Percentiles rank a stretch among this genome's conserved stretches.
Evolutionary conservation across 2,113 vertebrate species (phyloP).

Genomic region (Neolamprologus longior): DNA sequence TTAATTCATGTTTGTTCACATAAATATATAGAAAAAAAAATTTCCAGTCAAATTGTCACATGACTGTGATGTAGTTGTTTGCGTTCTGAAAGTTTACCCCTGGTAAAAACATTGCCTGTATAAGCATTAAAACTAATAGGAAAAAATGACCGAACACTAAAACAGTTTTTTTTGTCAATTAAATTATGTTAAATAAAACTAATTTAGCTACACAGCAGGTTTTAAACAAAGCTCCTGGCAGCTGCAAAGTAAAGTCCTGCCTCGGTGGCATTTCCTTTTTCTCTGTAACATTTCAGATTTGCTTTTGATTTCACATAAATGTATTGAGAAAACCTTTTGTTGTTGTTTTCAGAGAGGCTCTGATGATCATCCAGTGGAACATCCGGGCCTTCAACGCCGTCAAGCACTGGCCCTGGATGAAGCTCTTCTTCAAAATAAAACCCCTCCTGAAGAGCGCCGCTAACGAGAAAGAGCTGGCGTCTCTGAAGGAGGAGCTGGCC

Average conservation of each 20-base stretch:
- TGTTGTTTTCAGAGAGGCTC: slow-evolving; percentile 63
- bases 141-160: background rate
- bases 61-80: background rate
- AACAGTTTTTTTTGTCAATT: background rate
- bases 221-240: background rate
- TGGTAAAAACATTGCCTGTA: background rate
- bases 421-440: slow-evolving; percentile 96
- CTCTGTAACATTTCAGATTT: background rate
- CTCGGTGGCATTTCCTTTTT: background rate
- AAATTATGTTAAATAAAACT: background rate
- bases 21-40: accelerated
- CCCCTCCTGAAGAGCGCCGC: slow-evolving; percentile 86
- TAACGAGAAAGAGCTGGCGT: slow-evolving; percentile 84
- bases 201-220: background rate
- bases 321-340: background rate
- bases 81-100: background rate
- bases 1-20: background rate
- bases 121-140: background rate
- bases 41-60: background rate
- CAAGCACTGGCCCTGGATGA: slow-evolving; percentile 98
- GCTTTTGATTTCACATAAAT: background rate
- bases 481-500: slow-evolving; percentile 82
- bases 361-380: slow-evolving; percentile 94
- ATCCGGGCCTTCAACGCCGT: slow-evolving; percentile 88
- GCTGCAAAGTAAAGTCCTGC: background rate